These are phyloP conservation scores for Elysia crispata DNA, from an alignment of 2,888 invertebrate genomes.

Conservation along the genomic window DNA sequence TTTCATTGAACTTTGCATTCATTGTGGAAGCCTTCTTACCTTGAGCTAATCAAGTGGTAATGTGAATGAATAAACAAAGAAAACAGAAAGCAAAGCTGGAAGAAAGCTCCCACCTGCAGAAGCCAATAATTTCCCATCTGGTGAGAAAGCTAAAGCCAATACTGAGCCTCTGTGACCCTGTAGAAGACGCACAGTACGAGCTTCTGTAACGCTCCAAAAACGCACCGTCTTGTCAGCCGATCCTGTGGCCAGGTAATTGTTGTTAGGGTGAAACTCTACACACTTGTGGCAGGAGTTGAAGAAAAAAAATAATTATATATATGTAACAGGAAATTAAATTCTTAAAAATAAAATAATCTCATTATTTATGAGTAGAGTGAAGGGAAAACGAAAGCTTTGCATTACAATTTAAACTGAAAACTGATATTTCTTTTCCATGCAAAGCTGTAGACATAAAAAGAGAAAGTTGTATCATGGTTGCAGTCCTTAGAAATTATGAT, in stretches of 20 bases:
- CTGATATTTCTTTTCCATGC: not conserved
- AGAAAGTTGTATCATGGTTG: too few relatives aligned
- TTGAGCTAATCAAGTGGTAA: too few relatives aligned
- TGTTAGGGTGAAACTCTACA: slow-evolving; percentile 94
- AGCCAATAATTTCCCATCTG: slow-evolving; percentile 89
- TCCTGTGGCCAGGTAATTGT: slow-evolving; percentile 91
- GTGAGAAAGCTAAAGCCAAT: slow-evolving; percentile 88
- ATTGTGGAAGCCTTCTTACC: too few relatives aligned
- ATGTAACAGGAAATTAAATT: not conserved
- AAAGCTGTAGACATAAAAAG: too few relatives aligned
- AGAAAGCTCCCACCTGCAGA: slow-evolving; percentile 85
- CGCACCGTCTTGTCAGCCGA: slow-evolving; percentile 93
- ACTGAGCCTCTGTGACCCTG: slow-evolving; percentile 86
- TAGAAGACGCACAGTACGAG: slow-evolving; percentile 86
- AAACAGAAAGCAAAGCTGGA: too few relatives aligned
- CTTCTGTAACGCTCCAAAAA: slow-evolving; percentile 91
- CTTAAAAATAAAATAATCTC: too few relatives aligned
- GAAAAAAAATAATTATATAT: not conserved
- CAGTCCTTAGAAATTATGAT: too few relatives aligned
- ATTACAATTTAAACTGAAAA: too few relatives aligned
- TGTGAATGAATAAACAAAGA: too few relatives aligned
- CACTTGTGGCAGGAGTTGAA: slow-evolving; percentile 79
- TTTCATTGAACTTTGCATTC: too few relatives aligned
- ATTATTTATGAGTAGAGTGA: too few relatives aligned
- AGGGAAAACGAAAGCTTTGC: too few relatives aligned